phyloP scores from a whole-genome alignment of 2,888 invertebrate species.

The Brenthis daphne region DNA sequence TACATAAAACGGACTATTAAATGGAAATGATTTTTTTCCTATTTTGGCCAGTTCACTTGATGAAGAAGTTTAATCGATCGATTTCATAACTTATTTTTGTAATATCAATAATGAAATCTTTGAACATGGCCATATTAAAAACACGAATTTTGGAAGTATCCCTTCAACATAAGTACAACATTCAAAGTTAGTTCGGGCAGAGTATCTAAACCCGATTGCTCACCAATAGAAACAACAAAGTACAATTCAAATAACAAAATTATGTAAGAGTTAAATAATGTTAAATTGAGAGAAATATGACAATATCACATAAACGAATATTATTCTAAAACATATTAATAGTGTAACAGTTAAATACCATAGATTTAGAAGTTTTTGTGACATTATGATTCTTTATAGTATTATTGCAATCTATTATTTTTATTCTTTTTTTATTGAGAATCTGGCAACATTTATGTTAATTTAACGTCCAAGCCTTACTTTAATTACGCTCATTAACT shows the following conservation, averaged over 20 bases:
- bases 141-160: too few relatives aligned
- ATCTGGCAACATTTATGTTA: not conserved
- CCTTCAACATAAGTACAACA: not conserved
- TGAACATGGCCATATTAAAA: too few relatives aligned
- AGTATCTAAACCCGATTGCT: not conserved
- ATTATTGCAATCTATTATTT: not conserved
- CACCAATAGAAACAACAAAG: conserved; percentile 17
- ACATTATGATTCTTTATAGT: not conserved
- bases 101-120: too few relatives aligned
- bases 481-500: too few relatives aligned
- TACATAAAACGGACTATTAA: conserved; percentile 7
- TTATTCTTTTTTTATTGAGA: not conserved
- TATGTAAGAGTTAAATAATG: conserved; percentile 8
- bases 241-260: conserved; percentile 18
- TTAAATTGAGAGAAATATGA: conserved; percentile 35
- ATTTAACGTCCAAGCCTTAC: too few relatives aligned
- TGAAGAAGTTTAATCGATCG: too few relatives aligned
- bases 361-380: conserved; percentile 33
- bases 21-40: not conserved
- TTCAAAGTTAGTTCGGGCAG: not conserved
- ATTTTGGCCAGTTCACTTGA: too few relatives aligned
- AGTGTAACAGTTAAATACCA: conserved; percentile 43
- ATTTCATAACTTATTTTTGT: too few relatives aligned
- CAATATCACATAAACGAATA: conserved; percentile 39
- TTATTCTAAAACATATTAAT: conserved; percentile 34